Percentiles rank a stretch among this genome's conserved stretches.
These are phyloP conservation scores for Leucoraja ocellata DNA, from an alignment of 2,797 vertebrate species.

Conservation along the genomic window DNA sequence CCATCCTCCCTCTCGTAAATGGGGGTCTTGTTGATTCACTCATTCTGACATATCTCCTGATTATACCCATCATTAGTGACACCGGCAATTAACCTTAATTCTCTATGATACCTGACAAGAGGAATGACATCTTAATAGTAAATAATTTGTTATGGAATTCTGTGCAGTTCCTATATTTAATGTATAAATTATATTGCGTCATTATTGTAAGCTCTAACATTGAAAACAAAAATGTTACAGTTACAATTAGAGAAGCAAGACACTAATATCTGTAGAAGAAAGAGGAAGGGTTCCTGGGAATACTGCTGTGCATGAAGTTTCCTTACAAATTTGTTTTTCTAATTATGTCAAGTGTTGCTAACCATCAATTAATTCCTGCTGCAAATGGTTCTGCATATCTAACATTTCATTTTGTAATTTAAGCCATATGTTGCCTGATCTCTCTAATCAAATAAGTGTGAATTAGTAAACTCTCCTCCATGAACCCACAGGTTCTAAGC, in stretches of 20 bases:
- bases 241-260: not conserved
- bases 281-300: not conserved
- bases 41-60: not conserved
- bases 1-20: not conserved
- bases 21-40: not conserved
- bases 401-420: conserved; percentile 23
- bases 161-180: not conserved
- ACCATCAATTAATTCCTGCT: conserved; percentile 28
- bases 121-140: not conserved
- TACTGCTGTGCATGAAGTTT: conserved; percentile 12
- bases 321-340: conserved; percentile 28
- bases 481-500: conserved; percentile 20
- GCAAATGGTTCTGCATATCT: conserved; percentile 32
- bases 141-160: conserved; percentile 9
- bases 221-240: not conserved
- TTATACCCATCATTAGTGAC: conserved; percentile 9
- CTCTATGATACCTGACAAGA: not conserved
- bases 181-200: not conserved
- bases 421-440: conserved; percentile 33
- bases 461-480: conserved; percentile 6
- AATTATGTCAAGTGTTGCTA: conserved; percentile 35
- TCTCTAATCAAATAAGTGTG: conserved; percentile 32
- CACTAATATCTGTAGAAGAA: not conserved
- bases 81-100: conserved; percentile 22
- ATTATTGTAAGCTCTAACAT: not conserved